These are phyloP conservation scores for Mimumesa dahlbomi DNA, from an alignment of 2,888 invertebrate genomes.

Conservation along the genomic window DNA sequence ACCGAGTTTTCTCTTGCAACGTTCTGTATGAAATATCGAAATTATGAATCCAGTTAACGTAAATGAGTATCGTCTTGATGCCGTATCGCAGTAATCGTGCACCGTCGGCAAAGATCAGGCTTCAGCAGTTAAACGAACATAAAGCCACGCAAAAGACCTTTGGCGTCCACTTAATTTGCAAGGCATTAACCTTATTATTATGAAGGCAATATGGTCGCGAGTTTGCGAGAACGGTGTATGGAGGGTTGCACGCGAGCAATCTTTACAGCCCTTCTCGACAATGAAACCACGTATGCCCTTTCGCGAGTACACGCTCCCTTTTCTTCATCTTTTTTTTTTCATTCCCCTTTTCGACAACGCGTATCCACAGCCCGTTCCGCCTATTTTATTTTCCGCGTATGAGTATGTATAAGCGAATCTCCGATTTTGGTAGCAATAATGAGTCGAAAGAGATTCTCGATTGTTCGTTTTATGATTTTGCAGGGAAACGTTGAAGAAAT, in stretches of 20 bases:
- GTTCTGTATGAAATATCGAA: neutral
- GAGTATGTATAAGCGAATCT: neutral
- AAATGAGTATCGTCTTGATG: conserved; percentile 29
- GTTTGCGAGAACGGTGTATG: conserved; percentile 47
- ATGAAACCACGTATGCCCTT: conserved; percentile 57
- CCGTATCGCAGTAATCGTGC: conserved; percentile 43
- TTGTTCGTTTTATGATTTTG: neutral
- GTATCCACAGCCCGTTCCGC: neutral
- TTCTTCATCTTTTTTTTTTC: conserved; percentile 39
- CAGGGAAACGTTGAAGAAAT: too few relatives aligned
- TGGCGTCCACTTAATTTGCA: conserved; percentile 61
- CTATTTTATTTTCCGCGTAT: neutral
- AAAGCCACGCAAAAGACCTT: conserved; percentile 52
- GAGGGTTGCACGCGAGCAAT: conserved; percentile 61
- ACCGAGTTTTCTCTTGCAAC: neutral
- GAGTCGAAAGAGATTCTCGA: neutral
- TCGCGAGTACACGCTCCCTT: conserved; percentile 28
- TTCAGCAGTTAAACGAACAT: conserved; percentile 54
- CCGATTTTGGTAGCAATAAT: neutral
- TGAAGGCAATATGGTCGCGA: conserved; percentile 49
- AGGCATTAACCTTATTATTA: conserved; percentile 65
- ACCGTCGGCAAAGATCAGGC: conserved; percentile 49
- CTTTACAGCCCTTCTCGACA: conserved; percentile 65
- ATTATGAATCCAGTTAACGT: conserved; percentile 9
- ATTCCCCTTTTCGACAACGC: conserved; percentile 8